Conservation (phyloP, 53 echinoderm and acorn worm genomes). For the Holothuria scabra region DNA sequence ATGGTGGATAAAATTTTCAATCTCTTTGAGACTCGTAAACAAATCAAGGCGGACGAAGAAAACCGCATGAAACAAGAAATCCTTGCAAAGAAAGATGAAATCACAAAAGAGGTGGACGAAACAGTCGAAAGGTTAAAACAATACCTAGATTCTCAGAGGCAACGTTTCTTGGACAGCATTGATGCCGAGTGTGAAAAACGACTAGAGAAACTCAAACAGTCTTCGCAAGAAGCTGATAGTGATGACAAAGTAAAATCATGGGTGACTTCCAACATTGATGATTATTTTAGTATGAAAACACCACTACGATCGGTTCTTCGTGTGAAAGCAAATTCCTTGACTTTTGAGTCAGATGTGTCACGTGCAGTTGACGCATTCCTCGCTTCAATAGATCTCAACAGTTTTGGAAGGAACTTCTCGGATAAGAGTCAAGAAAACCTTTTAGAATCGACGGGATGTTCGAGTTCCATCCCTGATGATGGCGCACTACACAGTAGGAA, state of each 20-base stretch:
- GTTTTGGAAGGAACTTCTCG: too few species aligned
- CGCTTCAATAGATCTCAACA: background rate
- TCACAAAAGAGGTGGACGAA: background rate
- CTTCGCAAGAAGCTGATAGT: background rate
- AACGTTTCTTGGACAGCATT: background rate
- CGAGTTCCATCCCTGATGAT: too few species aligned
- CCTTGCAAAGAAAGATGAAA: background rate
- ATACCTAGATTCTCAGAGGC: background rate
- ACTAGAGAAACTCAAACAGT: background rate
- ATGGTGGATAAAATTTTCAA: too few species aligned
- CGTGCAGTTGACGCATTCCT: background rate
- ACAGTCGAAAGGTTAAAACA: background rate
- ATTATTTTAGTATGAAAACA: background rate
- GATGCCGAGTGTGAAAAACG: background rate
- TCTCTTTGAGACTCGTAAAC: too few species aligned
- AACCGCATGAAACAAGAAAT: background rate
- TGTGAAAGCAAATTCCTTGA: background rate
- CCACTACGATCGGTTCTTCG: background rate
- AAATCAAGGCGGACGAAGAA: too few species aligned
- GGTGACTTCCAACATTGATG: background rate
- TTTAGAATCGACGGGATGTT: too few species aligned
- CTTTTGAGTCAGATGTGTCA: background rate
- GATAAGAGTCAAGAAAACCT: too few species aligned
- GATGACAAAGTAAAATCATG: conserved; percentile 4
- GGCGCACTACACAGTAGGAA: too few species aligned